A percentile compares a stretch with the other conserved stretches of the same genome.
phyloP scores from a whole-genome alignment of 2,113 vertebrate species.

The Urocitellus parryii region DNA sequence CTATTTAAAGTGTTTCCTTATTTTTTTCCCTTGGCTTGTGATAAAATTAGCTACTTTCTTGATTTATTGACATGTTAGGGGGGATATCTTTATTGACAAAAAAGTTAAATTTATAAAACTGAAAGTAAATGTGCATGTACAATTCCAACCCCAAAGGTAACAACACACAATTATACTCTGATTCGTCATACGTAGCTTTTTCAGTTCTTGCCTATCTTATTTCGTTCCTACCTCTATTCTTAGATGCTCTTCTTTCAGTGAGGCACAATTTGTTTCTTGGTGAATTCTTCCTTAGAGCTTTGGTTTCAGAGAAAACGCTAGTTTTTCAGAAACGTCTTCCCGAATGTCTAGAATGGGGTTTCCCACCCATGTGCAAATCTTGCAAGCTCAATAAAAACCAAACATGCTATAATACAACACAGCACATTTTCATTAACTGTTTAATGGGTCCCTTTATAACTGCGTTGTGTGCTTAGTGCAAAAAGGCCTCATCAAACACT shows the following conservation, averaged over 20 bases:
- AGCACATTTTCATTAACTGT: background rate
- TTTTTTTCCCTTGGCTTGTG: background rate
- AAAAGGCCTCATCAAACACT: background rate
- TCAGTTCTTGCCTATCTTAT: background rate
- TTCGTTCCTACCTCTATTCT: background rate
- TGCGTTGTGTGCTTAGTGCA: background rate
- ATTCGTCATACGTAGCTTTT: background rate
- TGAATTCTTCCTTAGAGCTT: conserved; percentile 2
- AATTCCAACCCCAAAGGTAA: background rate
- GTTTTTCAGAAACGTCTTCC: background rate
- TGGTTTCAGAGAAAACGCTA: background rate
- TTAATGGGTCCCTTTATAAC: background rate
- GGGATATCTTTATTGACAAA: background rate
- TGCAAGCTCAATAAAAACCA: background rate
- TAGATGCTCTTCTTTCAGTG: background rate
- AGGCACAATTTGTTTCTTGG: background rate
- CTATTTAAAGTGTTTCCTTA: background rate
- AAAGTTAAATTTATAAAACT: conserved; percentile 11
- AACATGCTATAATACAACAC: background rate
- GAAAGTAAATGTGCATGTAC: conserved; percentile 6
- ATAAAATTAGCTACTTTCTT: background rate
- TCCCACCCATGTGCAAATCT: background rate
- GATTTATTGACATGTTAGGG: background rate
- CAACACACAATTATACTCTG: background rate
- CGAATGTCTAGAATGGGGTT: background rate